These are phyloP conservation scores for Drosophila azteca DNA, from an alignment of 1,140 invertebrate genomes.

Conservation along the genomic window DNA sequence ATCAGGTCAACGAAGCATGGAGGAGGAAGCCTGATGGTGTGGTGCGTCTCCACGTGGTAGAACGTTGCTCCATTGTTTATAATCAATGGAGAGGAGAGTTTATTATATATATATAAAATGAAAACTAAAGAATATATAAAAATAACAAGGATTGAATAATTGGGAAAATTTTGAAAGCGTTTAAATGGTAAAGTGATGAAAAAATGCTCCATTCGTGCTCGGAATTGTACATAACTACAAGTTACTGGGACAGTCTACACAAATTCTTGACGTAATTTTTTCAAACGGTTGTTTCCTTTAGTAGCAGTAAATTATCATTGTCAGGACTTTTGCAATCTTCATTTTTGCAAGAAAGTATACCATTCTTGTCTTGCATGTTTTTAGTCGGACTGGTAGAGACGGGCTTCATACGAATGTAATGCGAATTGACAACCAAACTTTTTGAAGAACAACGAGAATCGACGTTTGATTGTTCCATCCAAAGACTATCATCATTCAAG, in stretches of 20 bases:
- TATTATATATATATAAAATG: too few species aligned
- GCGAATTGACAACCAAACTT: conserved; percentile 34
- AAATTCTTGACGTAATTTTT: conserved; percentile 23
- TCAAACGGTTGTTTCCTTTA: conserved; percentile 71
- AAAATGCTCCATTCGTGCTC: too few species aligned
- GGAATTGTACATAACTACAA: conserved; percentile 14
- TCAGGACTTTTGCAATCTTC: conserved; percentile 32
- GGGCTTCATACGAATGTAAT: conserved; percentile 59
- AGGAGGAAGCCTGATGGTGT: too few species aligned
- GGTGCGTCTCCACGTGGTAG: too few species aligned
- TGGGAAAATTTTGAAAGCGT: too few species aligned
- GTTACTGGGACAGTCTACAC: conserved; percentile 32
- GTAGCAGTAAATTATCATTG: conserved; percentile 34
- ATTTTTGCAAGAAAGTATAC: background rate
- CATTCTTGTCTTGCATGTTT: conserved; percentile 6
- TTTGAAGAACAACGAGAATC: conserved; percentile 36
- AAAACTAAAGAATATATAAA: too few species aligned
- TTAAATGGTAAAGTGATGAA: too few species aligned
- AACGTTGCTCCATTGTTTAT: too few species aligned
- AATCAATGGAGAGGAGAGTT: too few species aligned
- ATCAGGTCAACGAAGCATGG: too few species aligned
- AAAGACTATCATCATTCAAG: conserved; percentile 65
- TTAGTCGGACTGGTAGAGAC: conserved; percentile 25
- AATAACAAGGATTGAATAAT: too few species aligned
- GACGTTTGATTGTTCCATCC: conserved; percentile 67